A percentile compares a stretch with the other conserved stretches of the same genome.
Conservation (phyloP, 1,140 invertebrate genomes). For the Pachyrhynchus sulphureomaculatus region DNA sequence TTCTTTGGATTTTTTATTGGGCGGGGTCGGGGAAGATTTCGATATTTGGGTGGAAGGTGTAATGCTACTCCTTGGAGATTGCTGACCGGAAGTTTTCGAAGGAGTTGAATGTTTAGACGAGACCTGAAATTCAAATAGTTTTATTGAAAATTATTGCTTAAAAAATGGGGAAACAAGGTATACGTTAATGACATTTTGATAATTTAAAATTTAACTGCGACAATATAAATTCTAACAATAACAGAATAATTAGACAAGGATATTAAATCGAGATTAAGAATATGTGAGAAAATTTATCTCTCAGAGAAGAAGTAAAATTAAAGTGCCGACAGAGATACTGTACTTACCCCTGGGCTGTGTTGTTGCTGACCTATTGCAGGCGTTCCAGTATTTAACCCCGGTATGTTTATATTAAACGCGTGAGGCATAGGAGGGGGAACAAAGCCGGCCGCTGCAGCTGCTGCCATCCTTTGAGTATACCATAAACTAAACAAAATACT, state of each 20-base stretch:
- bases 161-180: too few species aligned
- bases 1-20: slow-evolving; percentile 30
- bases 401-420: slow-evolving; percentile 13
- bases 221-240: too few species aligned
- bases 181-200: too few species aligned
- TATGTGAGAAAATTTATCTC: too few species aligned
- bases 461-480: slow-evolving; percentile 40
- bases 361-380: slow-evolving; percentile 2
- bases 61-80: neutral
- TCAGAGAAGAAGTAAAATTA: too few species aligned
- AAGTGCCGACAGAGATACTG: too few species aligned
- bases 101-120: neutral
- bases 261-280: too few species aligned
- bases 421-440: slow-evolving; percentile 17
- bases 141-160: too few species aligned
- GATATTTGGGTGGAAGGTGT: neutral
- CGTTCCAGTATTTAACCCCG: neutral
- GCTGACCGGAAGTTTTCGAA: slow-evolving; percentile 1
- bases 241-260: too few species aligned
- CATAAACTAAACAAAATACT: slow-evolving; percentile 27
- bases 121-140: neutral
- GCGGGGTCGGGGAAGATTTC: neutral
- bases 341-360: slow-evolving; percentile 20
- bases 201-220: too few species aligned
- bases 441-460: slow-evolving; percentile 31